phyloP scores from a whole-genome alignment of 2,797 vertebrate genomes.

The Eulemur albifrons region DNA sequence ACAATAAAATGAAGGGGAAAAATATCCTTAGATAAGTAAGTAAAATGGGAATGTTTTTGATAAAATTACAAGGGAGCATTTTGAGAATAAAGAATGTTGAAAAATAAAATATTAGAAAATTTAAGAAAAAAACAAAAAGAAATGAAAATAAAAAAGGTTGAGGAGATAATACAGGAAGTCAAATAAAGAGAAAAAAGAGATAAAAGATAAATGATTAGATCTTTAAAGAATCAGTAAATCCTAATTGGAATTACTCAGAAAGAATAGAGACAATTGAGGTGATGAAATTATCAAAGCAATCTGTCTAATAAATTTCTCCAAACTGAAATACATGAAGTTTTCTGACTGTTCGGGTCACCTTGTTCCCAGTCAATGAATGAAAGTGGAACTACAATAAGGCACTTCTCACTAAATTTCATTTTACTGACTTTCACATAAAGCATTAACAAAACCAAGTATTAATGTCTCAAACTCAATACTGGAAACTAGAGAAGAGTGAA shows the following conservation, averaged over 20 bases:
- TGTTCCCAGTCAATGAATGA: neutral
- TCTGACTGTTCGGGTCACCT: neutral
- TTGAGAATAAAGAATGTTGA: neutral
- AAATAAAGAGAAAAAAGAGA: neutral
- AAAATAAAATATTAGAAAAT: neutral
- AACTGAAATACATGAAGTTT: neutral
- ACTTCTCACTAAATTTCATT: neutral
- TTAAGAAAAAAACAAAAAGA: neutral
- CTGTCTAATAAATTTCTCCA: neutral
- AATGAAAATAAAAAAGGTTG: neutral
- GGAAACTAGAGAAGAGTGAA: neutral
- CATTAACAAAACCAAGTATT: neutral
- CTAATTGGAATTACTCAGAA: neutral
- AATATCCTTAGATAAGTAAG: neutral
- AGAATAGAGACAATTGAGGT: neutral
- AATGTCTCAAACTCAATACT: neutral
- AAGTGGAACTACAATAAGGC: neutral
- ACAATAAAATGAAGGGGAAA: neutral
- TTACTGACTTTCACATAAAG: accelerated
- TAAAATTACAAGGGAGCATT: neutral
- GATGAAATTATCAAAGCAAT: neutral
- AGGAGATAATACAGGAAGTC: neutral
- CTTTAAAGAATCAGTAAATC: neutral
- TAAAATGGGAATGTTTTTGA: neutral
- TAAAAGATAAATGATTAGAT: neutral